Conservation (phyloP, 2,113 vertebrate genomes). For the Meriones unguiculatus region DNA sequence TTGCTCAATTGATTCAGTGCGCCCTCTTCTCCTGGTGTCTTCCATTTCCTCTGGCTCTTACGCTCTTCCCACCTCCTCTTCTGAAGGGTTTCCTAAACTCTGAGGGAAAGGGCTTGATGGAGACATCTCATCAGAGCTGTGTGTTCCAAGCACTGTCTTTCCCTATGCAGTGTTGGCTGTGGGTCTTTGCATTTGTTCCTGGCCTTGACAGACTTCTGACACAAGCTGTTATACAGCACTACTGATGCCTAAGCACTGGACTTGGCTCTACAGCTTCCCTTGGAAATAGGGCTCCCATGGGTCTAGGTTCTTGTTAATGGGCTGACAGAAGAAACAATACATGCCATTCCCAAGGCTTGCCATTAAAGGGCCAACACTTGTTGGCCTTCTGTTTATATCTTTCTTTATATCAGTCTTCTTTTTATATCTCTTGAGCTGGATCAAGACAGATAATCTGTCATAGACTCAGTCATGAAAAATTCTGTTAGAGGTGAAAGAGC, state of each 20-base stretch:
- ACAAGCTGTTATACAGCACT: fast-evolving
- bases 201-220: neutral
- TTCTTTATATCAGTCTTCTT: neutral
- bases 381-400: neutral
- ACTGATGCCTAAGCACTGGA: fast-evolving
- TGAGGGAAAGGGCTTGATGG: neutral
- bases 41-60: too few relatives aligned
- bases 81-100: neutral
- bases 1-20: too few relatives aligned
- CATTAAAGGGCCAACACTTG: neutral
- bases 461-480: neutral
- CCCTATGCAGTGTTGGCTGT: too few relatives aligned
- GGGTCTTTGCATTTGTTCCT: neutral
- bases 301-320: neutral
- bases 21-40: neutral
- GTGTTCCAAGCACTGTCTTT: too few relatives aligned
- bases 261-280: neutral
- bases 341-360: neutral
- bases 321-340: neutral
- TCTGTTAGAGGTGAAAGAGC: neutral
- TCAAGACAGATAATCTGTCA: neutral
- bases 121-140: neutral
- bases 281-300: neutral
- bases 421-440: neutral
- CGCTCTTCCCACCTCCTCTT: neutral